Evolutionary conservation across 2,113 vertebrate genomes (phyloP).

Genomic region (Bostrychus sinensis): DNA sequence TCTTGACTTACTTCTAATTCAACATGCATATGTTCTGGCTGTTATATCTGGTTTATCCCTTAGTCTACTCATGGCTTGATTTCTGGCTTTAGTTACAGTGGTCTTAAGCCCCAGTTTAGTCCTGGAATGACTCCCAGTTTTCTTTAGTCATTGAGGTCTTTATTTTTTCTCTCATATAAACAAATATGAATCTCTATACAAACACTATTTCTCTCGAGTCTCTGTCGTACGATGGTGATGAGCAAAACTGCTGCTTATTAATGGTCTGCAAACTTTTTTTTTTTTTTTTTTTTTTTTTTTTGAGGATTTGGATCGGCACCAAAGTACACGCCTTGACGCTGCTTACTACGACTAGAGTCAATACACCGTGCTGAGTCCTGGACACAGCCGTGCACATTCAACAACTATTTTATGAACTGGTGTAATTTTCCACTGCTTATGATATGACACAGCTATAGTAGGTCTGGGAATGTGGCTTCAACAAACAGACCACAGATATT

Average conservation of each 20-base stretch:
- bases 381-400: conserved; percentile 17
- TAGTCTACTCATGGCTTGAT: neutral
- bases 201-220: neutral
- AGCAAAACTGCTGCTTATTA: conserved; percentile 7
- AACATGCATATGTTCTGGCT: too few species aligned
- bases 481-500: neutral
- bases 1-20: too few species aligned
- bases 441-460: neutral
- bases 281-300: conserved; percentile 30
- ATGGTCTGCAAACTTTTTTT: conserved; percentile 37
- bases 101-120: neutral
- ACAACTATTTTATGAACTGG: conserved; percentile 12
- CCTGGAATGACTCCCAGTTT: neutral
- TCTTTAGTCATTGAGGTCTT: too few species aligned
- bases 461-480: neutral
- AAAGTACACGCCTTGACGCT: conserved; percentile 55
- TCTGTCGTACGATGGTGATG: neutral
- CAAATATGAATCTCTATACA: neutral
- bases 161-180: neutral
- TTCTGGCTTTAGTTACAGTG: neutral
- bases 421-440: neutral
- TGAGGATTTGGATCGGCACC: conserved; percentile 44
- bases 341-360: conserved; percentile 25
- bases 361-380: conserved; percentile 10
- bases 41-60: neutral